Evolutionary conservation across 2,113 vertebrate species (phyloP), one percentile per base, ranked within the genome.

Genomic region (Conger conger): DNA sequence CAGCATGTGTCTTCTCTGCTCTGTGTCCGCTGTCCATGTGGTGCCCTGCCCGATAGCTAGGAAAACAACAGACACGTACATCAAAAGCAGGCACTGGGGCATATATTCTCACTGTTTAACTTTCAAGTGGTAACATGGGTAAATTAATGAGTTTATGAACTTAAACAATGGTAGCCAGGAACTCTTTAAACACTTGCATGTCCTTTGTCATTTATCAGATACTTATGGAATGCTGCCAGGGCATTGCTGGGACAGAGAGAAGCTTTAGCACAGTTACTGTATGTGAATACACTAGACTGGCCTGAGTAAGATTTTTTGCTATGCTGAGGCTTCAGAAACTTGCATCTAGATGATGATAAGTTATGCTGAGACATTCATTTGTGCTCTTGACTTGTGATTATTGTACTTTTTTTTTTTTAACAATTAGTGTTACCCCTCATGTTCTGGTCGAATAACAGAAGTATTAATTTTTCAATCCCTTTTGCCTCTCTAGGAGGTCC

Each of bases 81-180:
- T 79, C 77, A 68, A 36, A 82, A 30, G 42, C 82, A 81, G 73
- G 27, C 80, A 83, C 80, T 73, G 54, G 27, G 18, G 86, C 76
- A 68, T 80, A 87, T 23, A 16, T 37, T 80, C 85, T 77, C 84
- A 85, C 23, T 53, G 80, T 60, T 87, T 88, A 86, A 38, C 83
- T 84, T 84, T 45, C 11, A 33, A 57, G 80, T 77, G 80, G 76
- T 84, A 63, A 76, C 73, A 57, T 38, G 45, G 16, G 84, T 83
- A 63, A 86, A 86, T 53, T 16, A 54, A 82, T 73, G 68, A 84
- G 83, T 85, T 85, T 63, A 35, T 53, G 82, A 77, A 83, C 63
- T 86, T 78, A 83, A 87, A 85, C 78, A 85, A 87, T 85, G 33
- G 83, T 57, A 82, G 80, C 30, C 86, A 78, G 82, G 77, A 76